Base-by-base conservation (phyloP, 2,113 vertebrate species). In the Caranx melampygus region DNA sequence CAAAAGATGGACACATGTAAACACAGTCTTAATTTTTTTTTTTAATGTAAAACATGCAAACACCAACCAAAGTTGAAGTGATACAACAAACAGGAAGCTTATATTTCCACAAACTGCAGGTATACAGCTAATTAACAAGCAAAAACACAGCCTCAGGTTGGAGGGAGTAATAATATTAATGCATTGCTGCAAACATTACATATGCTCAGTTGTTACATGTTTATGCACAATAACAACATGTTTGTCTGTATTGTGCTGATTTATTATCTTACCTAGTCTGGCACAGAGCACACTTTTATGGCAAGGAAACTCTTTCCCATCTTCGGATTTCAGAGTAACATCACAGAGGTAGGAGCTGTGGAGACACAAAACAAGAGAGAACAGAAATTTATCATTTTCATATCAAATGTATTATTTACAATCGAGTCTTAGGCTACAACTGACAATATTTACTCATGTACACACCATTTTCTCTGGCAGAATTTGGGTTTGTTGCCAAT, bases 271-370 rank as follows among this genome's bases (percentile, higher is more conserved):
- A 99, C 98, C 97, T 61, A 99, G 96, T 93, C 98, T 95, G 73
- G 98, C 98, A 94, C 98, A 99, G 78, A 99, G 95, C 55, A 99
- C 96, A 92, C 97, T 96, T 89, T 99, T 99, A 93, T 99, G 98
- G 89, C 98, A 99, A 0, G 94, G 95, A 88, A 99, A 98, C 90
- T 99, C 97, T 86, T 96, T 97, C 78, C 97, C 97, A 89, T 99
- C 97, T 86, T 96, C 93, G 81, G 98, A 98, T 87, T 96, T 97
- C 87, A 99, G 91, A 63, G 96, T 98, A 72, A 99, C 97, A 81
- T 99, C 97, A 92, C 94, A 97, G 9, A 98, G 93, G 91, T 96
- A 97, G 0, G 96, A 96, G 91, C 98, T 99, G 69, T 60, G 64
- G 55, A 65, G 18, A 82, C 31, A 91, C 2, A 92, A 86, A 78